Evolutionary conservation across 2,797 vertebrate genomes (phyloP).

Genomic region (Danio kyathit): DNA sequence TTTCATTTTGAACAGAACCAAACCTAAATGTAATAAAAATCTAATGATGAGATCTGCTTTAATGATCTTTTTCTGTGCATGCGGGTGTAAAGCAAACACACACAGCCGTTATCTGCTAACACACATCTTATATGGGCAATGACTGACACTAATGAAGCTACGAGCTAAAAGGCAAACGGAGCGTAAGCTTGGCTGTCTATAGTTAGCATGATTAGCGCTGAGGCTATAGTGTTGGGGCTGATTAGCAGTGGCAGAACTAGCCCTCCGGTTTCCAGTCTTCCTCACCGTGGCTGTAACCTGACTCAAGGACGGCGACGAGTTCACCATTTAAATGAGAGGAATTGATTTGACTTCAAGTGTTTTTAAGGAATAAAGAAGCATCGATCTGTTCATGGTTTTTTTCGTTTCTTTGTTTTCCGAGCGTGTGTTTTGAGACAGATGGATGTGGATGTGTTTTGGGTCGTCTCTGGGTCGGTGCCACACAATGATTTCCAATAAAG

Average conservation of each 20-base stretch:
- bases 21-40: background rate
- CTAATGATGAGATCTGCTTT: background rate
- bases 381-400: conserved; percentile 45
- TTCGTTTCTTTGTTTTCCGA: background rate
- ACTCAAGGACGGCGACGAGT: conserved; percentile 56
- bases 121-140: conserved; percentile 2
- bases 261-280: conserved; percentile 34
- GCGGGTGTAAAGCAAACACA: background rate
- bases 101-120: conserved; percentile 11
- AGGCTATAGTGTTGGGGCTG: conserved; percentile 39
- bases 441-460: conserved; percentile 47
- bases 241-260: conserved; percentile 53
- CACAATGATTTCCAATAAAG: conserved; percentile 60
- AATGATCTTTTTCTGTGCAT: background rate
- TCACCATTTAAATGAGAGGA: conserved; percentile 29
- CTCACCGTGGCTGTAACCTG: conserved; percentile 7
- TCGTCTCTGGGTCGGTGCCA: conserved; percentile 49
- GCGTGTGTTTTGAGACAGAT: conserved; percentile 38
- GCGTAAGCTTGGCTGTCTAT: conserved; percentile 30
- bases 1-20: no score
- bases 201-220: conserved; percentile 50
- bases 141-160: conserved; percentile 45
- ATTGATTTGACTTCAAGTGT: conserved; percentile 48
- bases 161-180: conserved; percentile 39
- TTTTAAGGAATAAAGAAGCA: conserved; percentile 53